A percentile compares a stretch with the other conserved stretches of the same genome.
Conservation (phyloP, 1,140 invertebrate species). For the Capitella teleta region DNA sequence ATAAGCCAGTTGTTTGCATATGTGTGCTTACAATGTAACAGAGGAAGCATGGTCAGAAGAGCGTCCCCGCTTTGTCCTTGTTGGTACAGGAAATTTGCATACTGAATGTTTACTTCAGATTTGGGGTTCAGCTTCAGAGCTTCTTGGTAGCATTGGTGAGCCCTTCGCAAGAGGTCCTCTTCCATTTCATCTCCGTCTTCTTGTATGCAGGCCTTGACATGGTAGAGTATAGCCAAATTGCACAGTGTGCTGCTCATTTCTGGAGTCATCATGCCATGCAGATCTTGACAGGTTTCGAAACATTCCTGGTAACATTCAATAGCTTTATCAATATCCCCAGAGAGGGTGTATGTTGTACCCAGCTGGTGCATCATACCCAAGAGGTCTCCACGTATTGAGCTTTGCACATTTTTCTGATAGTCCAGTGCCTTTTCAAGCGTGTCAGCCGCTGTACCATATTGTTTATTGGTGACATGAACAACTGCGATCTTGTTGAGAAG, state of each 20-base stretch:
- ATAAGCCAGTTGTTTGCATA: background rate
- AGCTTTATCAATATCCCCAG: constrained; percentile 12
- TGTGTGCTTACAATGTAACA: too few species aligned
- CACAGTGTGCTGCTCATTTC: background rate
- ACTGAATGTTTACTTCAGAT: constrained; percentile 7
- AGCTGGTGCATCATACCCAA: constrained; percentile 6
- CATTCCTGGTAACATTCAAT: constrained; percentile 12
- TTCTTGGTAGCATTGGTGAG: constrained; percentile 8
- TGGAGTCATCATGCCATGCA: background rate
- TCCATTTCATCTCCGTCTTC: constrained; percentile 6
- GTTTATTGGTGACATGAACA: constrained; percentile 7
- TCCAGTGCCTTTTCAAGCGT: constrained; percentile 12
- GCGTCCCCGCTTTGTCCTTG: constrained; percentile 7
- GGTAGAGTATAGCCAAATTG: constrained; percentile 9
- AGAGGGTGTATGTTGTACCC: constrained; percentile 8
- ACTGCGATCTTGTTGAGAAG: constrained; percentile 11
- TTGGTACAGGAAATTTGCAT: constrained; percentile 13
- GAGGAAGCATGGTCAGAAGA: constrained; percentile 2
- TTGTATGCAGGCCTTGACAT: constrained; percentile 10
- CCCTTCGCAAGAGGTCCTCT: background rate
- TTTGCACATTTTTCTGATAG: constrained; percentile 12
- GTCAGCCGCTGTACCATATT: constrained; percentile 6
- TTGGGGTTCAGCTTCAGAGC: background rate
- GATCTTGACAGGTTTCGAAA: constrained; percentile 6
- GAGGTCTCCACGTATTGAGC: constrained; percentile 9